Percentiles rank a stretch among this genome's conserved stretches.
Evolutionary conservation across 2,888 invertebrate genomes (phyloP).

Genomic region (Listrodromus nycthemerus): DNA sequence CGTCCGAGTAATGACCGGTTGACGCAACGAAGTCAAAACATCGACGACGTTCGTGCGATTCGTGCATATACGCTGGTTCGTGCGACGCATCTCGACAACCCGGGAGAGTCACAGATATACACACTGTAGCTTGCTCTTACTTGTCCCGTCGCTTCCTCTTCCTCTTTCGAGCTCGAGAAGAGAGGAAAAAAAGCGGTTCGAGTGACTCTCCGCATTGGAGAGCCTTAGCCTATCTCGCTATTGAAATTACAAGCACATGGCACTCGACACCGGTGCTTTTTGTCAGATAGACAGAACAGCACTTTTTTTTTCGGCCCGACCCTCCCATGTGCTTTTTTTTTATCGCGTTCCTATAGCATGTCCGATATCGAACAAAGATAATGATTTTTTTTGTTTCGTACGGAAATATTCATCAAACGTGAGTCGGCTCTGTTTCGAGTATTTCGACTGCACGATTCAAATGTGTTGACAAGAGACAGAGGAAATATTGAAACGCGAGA

Average conservation of each 20-base stretch:
- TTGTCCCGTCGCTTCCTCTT: constrained; percentile 6
- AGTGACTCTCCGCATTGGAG: constrained; percentile 50
- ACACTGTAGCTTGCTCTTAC: neutral
- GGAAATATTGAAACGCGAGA: constrained; percentile 39
- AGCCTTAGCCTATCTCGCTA: constrained; percentile 47
- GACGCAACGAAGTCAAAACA: constrained; percentile 11
- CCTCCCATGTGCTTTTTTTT: neutral
- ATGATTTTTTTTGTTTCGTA: constrained; percentile 2
- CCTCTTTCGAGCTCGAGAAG: constrained; percentile 21
- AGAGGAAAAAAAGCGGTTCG: constrained; percentile 35
- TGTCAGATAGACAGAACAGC: constrained; percentile 32
- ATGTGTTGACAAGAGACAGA: neutral
- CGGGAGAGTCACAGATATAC: neutral
- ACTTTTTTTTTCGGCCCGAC: constrained; percentile 16
- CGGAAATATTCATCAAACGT: constrained; percentile 24
- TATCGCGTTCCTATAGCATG: constrained; percentile 2
- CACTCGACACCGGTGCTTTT: constrained; percentile 47
- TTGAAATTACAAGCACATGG: constrained; percentile 61
- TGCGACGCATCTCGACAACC: constrained; percentile 25
- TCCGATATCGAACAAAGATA: neutral
- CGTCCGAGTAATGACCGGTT: constrained; percentile 1
- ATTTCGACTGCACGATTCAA: constrained; percentile 21
- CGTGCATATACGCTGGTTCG: constrained; percentile 9
- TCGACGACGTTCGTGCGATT: neutral
- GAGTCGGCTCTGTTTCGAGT: neutral